These are phyloP conservation scores for Drosophila yakuba DNA, from an alignment of 1,140 invertebrate genomes.

Conservation along the genomic window DNA sequence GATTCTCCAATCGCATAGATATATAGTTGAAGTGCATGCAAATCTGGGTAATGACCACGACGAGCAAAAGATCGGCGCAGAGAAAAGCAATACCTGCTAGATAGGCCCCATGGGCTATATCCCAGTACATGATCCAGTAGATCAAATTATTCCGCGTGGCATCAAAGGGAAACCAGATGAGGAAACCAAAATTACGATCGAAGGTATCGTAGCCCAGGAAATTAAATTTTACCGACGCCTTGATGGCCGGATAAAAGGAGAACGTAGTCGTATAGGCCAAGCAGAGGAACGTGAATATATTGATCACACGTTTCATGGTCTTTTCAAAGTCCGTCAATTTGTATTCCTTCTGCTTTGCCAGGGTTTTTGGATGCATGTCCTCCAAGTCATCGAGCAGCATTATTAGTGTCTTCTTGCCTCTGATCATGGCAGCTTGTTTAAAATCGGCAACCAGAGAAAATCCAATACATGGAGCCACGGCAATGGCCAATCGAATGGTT, in stretches of 20 bases:
- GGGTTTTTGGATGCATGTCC: conserved; percentile 67
- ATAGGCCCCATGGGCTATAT: conserved; percentile 74
- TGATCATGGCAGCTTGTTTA: conserved; percentile 64
- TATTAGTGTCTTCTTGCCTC: conserved; percentile 38
- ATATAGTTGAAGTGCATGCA: conserved; percentile 80
- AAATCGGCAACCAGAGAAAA: conserved; percentile 77
- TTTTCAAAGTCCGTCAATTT: conserved; percentile 49
- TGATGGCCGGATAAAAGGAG: conserved; percentile 68
- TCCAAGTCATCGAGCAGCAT: conserved; percentile 66
- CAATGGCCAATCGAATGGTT: conserved; percentile 68
- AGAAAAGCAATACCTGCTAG: conserved; percentile 77
- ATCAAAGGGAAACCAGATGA: conserved; percentile 79
- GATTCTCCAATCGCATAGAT: conserved; percentile 47
- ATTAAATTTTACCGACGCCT: conserved; percentile 63
- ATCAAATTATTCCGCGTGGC: conserved; percentile 52
- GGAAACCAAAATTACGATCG: conserved; percentile 71
- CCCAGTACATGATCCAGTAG: conserved; percentile 73
- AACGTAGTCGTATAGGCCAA: conserved; percentile 74
- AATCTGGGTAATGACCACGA: conserved; percentile 77
- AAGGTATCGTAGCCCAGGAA: conserved; percentile 67
- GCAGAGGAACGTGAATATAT: conserved; percentile 66
- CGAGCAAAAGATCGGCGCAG: conserved; percentile 69
- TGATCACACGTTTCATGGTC: conserved; percentile 71
- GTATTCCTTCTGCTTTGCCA: conserved; percentile 43
- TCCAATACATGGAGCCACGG: conserved; percentile 78